Conservation (phyloP, 2,797 vertebrate species). For the Parambassis ranga region DNA sequence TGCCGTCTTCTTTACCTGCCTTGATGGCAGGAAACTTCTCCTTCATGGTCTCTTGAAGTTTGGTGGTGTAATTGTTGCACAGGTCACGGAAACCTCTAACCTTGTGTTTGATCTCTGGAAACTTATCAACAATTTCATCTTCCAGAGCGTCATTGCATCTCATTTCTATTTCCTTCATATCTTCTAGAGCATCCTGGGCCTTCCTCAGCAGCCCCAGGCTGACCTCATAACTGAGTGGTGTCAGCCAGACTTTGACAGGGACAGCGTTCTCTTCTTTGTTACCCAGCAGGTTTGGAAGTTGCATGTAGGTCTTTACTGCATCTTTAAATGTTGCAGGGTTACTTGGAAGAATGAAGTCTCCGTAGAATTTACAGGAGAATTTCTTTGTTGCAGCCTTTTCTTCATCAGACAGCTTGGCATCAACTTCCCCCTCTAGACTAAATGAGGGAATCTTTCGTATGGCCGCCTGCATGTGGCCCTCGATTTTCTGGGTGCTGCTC, state of each 20-base stretch:
- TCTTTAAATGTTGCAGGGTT: conserved; percentile 26
- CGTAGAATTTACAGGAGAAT: conserved; percentile 55
- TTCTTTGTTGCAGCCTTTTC: conserved; percentile 15
- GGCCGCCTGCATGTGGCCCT: conserved; percentile 19
- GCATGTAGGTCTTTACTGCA: conserved; percentile 17
- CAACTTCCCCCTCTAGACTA: not conserved
- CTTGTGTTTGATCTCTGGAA: not conserved
- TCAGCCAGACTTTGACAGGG: conserved; percentile 57
- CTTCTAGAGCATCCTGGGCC: conserved; percentile 20
- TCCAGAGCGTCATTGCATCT: conserved; percentile 35
- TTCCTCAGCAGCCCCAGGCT: conserved; percentile 17
- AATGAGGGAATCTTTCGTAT: conserved; percentile 36
- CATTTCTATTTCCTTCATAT: not conserved
- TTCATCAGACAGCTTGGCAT: not conserved
- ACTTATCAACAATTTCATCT: not conserved
- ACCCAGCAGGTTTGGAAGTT: conserved; percentile 39
- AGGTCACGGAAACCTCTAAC: not conserved
- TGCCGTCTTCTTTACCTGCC: conserved; percentile 22
- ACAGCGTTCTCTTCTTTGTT: conserved; percentile 6
- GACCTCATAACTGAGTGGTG: conserved; percentile 42
- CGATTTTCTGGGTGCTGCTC: conserved; percentile 17
- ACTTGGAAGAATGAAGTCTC: conserved; percentile 38
- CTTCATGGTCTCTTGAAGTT: not conserved
- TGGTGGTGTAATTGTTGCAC: not conserved
- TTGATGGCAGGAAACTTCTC: conserved; percentile 23